These are phyloP conservation scores for Anhinga anhinga DNA, from an alignment of 2,113 vertebrate genomes.

Conservation along the genomic window DNA sequence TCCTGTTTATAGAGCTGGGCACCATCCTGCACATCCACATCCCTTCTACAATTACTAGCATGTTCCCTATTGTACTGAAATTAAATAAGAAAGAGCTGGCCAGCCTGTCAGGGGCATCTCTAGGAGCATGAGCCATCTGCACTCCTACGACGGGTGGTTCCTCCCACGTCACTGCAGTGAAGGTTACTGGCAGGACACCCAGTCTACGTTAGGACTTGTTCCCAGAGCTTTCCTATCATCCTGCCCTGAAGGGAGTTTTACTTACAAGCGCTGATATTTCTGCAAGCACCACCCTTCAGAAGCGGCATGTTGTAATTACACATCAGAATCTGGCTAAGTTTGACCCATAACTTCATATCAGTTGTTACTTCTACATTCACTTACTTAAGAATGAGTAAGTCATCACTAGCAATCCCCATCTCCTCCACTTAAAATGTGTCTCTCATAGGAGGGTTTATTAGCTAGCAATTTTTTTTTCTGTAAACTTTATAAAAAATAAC, in stretches of 20 bases:
- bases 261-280: not conserved
- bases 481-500: not conserved
- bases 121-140: not conserved
- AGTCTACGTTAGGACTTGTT: not conserved
- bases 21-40: not conserved
- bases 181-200: slow-evolving; percentile 44
- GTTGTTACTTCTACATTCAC: not conserved
- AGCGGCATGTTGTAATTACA: not conserved
- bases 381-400: not conserved
- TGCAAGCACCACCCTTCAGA: slow-evolving; percentile 28
- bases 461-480: not conserved
- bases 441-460: not conserved
- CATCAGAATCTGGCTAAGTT: not conserved
- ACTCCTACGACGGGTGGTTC: not conserved
- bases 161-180: not conserved
- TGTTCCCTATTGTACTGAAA: not conserved
- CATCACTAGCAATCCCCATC: not conserved
- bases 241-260: not conserved
- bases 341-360: not conserved
- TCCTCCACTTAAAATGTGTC: not conserved
- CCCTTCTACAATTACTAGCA: not conserved
- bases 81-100: not conserved
- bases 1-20: not conserved
- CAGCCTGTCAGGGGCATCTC: not conserved
- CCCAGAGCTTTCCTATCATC: not conserved